Evolutionary conservation across 2,113 vertebrate genomes (phyloP).

Genomic region (Dipodomys stephensi): DNA sequence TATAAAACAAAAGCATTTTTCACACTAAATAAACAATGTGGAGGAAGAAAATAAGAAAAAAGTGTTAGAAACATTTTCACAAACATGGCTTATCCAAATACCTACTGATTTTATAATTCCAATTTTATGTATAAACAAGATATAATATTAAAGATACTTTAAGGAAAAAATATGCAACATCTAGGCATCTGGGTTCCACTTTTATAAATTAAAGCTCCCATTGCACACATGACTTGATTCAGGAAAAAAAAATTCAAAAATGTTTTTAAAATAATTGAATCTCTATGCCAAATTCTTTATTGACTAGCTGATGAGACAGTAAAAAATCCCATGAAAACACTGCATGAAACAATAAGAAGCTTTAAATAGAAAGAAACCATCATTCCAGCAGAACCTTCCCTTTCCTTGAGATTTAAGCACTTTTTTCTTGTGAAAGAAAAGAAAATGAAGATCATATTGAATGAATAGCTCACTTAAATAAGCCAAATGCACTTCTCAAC

Average conservation of each 20-base stretch:
- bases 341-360: conserved; percentile 50
- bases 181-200: neutral
- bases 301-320: conserved; percentile 63
- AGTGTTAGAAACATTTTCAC: neutral
- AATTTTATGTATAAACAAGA: neutral
- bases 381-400: neutral
- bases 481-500: neutral
- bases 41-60: neutral
- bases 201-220: conserved; percentile 19
- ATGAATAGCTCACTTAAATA: neutral
- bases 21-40: neutral
- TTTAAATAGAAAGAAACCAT: conserved; percentile 62
- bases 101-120: neutral
- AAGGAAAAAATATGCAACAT: conserved; percentile 26
- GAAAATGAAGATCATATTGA: neutral
- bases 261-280: conserved; percentile 1
- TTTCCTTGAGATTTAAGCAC: conserved; percentile 23
- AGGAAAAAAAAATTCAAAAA: neutral
- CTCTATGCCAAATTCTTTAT: conserved; percentile 57
- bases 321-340: conserved; percentile 45
- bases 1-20: neutral
- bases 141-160: neutral
- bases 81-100: neutral
- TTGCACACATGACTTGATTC: conserved; percentile 54
- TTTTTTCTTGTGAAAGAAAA: conserved; percentile 8